Base-by-base conservation (phyloP, 1,140 invertebrate species). In the Leptopilina boulardi region DNA sequence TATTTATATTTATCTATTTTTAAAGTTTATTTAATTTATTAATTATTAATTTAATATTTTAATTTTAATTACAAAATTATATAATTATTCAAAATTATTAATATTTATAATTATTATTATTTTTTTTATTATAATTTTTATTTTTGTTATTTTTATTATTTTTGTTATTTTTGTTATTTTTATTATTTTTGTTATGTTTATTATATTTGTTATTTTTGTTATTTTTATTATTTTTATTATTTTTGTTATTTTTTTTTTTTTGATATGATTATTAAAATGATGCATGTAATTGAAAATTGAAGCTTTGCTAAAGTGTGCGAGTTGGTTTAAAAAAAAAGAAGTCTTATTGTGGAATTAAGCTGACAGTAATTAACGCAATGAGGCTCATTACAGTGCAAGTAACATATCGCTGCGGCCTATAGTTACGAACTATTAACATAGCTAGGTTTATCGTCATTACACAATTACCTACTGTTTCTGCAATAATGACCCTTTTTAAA, bases 381-480 rank as follows among this genome's bases (percentile, higher is more conserved):
- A 15, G 56, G 23, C 41, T 79, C 66, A 79, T 81, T 81, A 80
- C 18, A 30, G 5, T 34, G 26, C 70, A 10, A n/a, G 70, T 34
- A 74, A 77, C 21, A 78, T 70, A 73, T 44, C 70, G 71, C 47
- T 9, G 2, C 6, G 70, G 19, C 21, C 47, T 72, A 72, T 10
- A 72, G 71, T 72, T 72, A 72, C 41, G 41, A 3, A 2, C 42
- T 26, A 26, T 72, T 72, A 72, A 26, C 19, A 26, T 72, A 47
- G 38, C 71, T 47, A 23, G 21, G 71, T 72, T 34, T 72, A 47
- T 72, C 71, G 41, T 47, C 44, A 72, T 72, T 72, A 72, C 71
- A 72, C 44, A 72, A 72, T 72, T 72, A 72, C 71, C 38, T 47
- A 26, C 71, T 15, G 41, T 72, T 47, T 44, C 41, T 51, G 19